Evolutionary conservation across 2,888 invertebrate genomes (phyloP), one percentile per base, ranked within the genome.

Genomic region (Rhagium mordax): DNA sequence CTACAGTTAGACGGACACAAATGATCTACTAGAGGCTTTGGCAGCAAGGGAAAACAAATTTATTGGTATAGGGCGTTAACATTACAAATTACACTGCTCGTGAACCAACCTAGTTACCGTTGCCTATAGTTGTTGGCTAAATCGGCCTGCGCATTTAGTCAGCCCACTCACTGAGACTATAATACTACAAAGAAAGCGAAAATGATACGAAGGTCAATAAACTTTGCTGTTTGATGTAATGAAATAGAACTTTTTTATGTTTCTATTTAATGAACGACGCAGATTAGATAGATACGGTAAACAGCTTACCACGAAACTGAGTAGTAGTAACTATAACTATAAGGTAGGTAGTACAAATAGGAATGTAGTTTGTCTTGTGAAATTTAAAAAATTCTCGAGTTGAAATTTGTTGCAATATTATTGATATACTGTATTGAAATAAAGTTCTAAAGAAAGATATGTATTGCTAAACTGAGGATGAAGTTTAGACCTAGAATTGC

Each of bases 51-150:
- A 13, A 41, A 41, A 13, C 13, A 41, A 41, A 41, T 41, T 41
- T 41, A 41, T 41, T 41, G 16, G 6, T 15, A 1, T 8, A 27
- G 57, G 57, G 24, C 57, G 57, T 57, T 57, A 13, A 57, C 29
- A n/a, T 27, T 27, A n/a, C 24, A 6, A 4, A 4, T 4, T 24
- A 41, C 13, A 41, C 41, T 41, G n/a, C 13, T 41, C 29, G 41
- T 4, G 41, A 41, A 41, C 41, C 41, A 41, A 29, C 57, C 57
- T 29, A 57, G 57, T 57, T 57, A 57, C 24, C 57, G 51, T 20
- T 20, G 16, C 51, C 20, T 10, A 20, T 18, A 51, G 8, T 16
- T 20, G 18, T 51, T 18, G 51, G 6, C 49, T 18, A 18, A 51
- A 18, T 51, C 18, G 16, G 18, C 51, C 13, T 51, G 51, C 29